Evolutionary conservation across 2,113 vertebrate species (phyloP).

Genomic region (Hippocampus comes): DNA sequence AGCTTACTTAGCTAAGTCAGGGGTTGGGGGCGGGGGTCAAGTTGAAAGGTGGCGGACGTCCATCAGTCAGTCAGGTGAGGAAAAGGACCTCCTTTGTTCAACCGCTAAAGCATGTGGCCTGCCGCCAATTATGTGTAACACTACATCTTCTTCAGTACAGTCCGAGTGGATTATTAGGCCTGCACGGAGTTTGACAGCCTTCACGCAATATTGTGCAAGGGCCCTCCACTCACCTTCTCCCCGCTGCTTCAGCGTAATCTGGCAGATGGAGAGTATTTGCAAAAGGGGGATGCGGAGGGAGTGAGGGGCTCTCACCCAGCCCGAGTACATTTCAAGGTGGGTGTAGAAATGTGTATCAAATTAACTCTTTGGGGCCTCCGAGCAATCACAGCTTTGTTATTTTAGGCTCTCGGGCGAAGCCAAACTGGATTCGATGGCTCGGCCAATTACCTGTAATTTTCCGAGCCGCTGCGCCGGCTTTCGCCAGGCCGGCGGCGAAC

Average conservation of each 20-base stretch:
- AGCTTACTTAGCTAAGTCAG: not conserved
- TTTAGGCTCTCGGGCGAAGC: slow-evolving; percentile 73
- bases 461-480: slow-evolving; percentile 62
- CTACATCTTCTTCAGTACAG: slow-evolving; percentile 30
- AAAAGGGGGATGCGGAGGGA: slow-evolving; percentile 42
- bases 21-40: not conserved
- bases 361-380: slow-evolving; percentile 63
- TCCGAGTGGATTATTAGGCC: slow-evolving; percentile 60
- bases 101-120: not conserved
- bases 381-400: slow-evolving; percentile 74
- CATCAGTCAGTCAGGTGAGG: not conserved
- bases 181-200: slow-evolving; percentile 69
- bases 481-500: slow-evolving; percentile 42
- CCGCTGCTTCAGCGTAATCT: slow-evolving; percentile 66
- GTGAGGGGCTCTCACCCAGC: slow-evolving; percentile 42
- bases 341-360: slow-evolving; percentile 71
- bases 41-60: not conserved
- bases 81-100: not conserved
- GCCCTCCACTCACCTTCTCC: slow-evolving; percentile 62
- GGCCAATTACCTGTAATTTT: slow-evolving; percentile 74
- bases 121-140: not conserved
- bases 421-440: slow-evolving; percentile 69
- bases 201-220: slow-evolving; percentile 68
- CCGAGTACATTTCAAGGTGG: slow-evolving; percentile 63
- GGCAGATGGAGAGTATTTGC: slow-evolving; percentile 69